Percentiles rank a stretch among this genome's conserved stretches.
phyloP scores from a whole-genome alignment of 2,797 vertebrate species.

The Champsocephalus esox region DNA sequence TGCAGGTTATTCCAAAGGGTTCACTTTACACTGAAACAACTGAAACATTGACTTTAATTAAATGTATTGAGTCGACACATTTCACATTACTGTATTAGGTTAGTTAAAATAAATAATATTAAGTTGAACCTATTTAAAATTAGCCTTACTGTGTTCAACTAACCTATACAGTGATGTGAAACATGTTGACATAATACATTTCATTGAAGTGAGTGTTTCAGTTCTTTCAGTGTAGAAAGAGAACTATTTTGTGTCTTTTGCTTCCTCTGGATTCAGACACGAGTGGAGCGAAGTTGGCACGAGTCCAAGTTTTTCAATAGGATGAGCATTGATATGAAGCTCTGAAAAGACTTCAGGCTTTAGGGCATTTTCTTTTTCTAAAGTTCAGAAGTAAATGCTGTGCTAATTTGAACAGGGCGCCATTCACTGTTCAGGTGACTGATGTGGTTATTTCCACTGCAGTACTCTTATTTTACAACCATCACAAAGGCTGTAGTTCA shows the following conservation, averaged over 20 bases:
- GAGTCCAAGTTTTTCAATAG: slow-evolving; percentile 35
- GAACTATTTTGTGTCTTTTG: neutral
- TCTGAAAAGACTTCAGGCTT: slow-evolving; percentile 55
- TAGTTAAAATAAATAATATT: no score
- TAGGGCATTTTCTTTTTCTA: slow-evolving; percentile 5
- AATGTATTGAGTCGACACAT: no score
- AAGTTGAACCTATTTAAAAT: no score
- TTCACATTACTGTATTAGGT: no score
- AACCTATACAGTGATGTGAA: no score
- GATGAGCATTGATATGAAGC: slow-evolving; percentile 32
- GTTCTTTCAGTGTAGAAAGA: neutral
- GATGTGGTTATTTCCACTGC: slow-evolving; percentile 66
- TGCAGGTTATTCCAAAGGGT: no score
- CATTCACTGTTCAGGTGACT: slow-evolving; percentile 72
- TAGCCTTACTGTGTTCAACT: no score
- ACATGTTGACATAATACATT: no score
- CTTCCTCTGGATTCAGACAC: slow-evolving; percentile 43
- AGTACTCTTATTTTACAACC: slow-evolving; percentile 68
- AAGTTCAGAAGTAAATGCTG: slow-evolving; percentile 38
- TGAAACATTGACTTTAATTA: no score
- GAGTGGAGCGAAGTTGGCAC: slow-evolving; percentile 31
- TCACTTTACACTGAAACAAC: no score
- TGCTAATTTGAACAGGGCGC: slow-evolving; percentile 52
- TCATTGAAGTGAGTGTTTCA: no score
- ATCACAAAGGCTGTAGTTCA: slow-evolving; percentile 58